Percentiles rank a stretch among this genome's conserved stretches.
Conservation (phyloP, 2,113 vertebrate species). For the Pollachius pollachius region DNA sequence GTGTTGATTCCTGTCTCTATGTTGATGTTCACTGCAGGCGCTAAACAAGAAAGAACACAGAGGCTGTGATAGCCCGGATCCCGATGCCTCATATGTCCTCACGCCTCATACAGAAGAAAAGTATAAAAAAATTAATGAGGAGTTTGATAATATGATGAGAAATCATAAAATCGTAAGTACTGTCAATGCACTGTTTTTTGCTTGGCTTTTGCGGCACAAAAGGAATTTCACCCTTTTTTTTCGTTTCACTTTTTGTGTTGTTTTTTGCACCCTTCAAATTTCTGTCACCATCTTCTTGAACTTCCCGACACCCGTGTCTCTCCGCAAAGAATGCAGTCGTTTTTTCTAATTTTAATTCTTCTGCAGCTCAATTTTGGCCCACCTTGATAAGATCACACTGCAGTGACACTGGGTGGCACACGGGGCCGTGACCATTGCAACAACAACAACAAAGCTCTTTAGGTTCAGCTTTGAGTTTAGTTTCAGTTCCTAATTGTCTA, state of each 20-base stretch:
- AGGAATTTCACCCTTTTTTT: conserved; percentile 55
- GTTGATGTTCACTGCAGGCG: conserved; percentile 95
- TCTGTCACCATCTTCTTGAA: conserved; percentile 54
- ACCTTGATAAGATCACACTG: conserved; percentile 76
- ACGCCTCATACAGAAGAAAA: conserved; percentile 99
- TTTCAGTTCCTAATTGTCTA: no score
- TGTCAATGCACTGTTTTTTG: conserved; percentile 73
- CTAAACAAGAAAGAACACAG: conserved; percentile 99
- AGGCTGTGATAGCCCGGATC: conserved; percentile 99
- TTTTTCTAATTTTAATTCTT: conserved; percentile 34
- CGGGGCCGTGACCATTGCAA: no score
- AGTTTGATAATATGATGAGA: conserved; percentile 99
- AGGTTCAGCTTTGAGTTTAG: no score
- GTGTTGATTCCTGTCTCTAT: conserved; percentile 98
- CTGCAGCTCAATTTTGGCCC: conserved; percentile 49
- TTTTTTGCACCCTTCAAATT: conserved; percentile 52
- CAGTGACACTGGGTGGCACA: conserved; percentile 26
- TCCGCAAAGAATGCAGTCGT: conserved; percentile 55
- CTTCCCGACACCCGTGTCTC: conserved; percentile 51
- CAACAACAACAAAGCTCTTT: no score
- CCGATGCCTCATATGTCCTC: conserved; percentile 98
- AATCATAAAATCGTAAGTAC: conserved; percentile 99
- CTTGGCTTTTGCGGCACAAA: conserved; percentile 76
- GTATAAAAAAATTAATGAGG: conserved; percentile 99
- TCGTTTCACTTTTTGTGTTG: conserved; percentile 52